Percentiles rank a stretch among this genome's conserved stretches.
Evolutionary conservation across 2,888 invertebrate species (phyloP).

Genomic region (Microplitis deprimator): DNA sequence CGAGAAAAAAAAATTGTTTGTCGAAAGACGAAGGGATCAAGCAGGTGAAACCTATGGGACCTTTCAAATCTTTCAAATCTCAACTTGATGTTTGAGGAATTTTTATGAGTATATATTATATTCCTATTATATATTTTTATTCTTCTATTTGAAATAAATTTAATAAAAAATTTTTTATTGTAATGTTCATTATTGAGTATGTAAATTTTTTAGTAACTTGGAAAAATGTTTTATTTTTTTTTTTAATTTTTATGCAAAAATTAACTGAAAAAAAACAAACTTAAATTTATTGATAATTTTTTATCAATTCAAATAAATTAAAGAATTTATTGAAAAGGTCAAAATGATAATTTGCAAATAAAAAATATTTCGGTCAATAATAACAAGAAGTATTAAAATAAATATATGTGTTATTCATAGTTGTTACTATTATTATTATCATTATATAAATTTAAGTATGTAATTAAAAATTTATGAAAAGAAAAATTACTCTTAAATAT

Average conservation of each 20-base stretch:
- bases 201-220: conserved; percentile 4
- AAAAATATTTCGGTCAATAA: too few relatives aligned
- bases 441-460: neutral
- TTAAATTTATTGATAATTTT: too few relatives aligned
- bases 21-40: conserved; percentile 36
- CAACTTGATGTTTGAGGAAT: neutral
- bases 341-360: too few relatives aligned
- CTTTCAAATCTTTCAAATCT: conserved; percentile 18
- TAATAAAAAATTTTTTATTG: neutral
- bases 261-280: too few relatives aligned
- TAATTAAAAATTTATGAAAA: neutral
- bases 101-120: neutral
- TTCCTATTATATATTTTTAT: neutral
- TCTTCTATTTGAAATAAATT: neutral
- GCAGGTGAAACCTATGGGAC: conserved; percentile 46
- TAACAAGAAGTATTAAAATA: too few relatives aligned
- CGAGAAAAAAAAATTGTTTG: conserved; percentile 40
- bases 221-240: too few relatives aligned
- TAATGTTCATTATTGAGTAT: conserved; percentile 1
- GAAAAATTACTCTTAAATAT: neutral
- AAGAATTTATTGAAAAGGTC: too few relatives aligned
- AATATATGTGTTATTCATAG: too few relatives aligned
- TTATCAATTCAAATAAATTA: too few relatives aligned
- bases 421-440: too few relatives aligned
- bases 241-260: too few relatives aligned